Base-by-base conservation (phyloP, 2,113 vertebrate species). In the Pangasianodon hypophthalmus region DNA sequence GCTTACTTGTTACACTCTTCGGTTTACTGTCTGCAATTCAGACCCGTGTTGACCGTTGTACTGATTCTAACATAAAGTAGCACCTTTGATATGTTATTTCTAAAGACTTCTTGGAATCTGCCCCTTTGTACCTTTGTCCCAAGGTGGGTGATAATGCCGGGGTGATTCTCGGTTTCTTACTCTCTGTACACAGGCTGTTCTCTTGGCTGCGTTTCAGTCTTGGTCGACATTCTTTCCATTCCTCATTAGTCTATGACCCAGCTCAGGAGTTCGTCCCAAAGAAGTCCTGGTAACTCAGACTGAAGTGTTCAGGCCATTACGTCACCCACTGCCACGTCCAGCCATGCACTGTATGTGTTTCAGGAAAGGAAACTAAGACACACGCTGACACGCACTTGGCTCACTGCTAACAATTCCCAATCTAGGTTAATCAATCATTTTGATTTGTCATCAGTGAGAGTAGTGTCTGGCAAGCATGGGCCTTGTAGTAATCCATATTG, bases 291-390 rank as follows among this genome's bases (percentile, higher is more conserved):
- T 80, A 86, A 84, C n/a, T 86, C 91, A 93, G 88, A 86, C 92
- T 90, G 90, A 95, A 95, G 92, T 94, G 92, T 94, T 95, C 93
- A 92, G 91, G 92, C 90, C 41, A 93, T 96, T 93, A 95, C 93
- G 93, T 95, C 94, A 96, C 91, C 54, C 84, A 84, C 87, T 88
- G 92, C 92, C 89, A 94, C 93, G 92, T 94, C 88, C 92, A 91
- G 87, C 89, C 83, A 85, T 73, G 87, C 91, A 90, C 87, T 86
- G 71, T 87, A 88, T 92, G 64, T 83, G 2, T 88, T 91, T 89
- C 87, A 91, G 88, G 91, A 91, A 86, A 88, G 84, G 77, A 88
- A 90, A 88, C 41, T 85, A 64, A 88, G 87, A 90, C 16, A 54
- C 87, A 85, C 4, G n/a, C 67, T 84, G 81, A 88, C 69, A 88